Evolutionary conservation across 2,113 vertebrate genomes (phyloP).

Genomic region (Phrynocephalus versicolor): DNA sequence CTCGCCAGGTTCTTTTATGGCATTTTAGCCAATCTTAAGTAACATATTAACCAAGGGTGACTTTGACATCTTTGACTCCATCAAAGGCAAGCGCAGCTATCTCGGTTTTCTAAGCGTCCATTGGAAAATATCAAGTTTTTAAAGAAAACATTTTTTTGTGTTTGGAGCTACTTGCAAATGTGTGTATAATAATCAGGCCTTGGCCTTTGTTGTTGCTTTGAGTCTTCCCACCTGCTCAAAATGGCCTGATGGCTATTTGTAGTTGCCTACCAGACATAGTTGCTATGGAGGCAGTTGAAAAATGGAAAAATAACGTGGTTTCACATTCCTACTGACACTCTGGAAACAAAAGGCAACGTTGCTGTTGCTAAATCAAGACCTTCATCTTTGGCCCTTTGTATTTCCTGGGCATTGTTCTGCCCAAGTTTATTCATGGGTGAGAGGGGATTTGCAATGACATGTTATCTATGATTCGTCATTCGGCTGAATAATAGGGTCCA

Average conservation of each 20-base stretch:
- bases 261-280: background rate
- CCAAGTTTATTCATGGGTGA: background rate
- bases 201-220: too few species aligned
- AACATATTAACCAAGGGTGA: too few species aligned
- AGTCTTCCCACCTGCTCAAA: too few species aligned
- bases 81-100: too few species aligned
- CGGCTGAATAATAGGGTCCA: slow-evolving; percentile 34
- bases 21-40: too few species aligned
- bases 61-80: too few species aligned
- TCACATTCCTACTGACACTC: background rate
- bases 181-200: background rate
- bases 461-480: slow-evolving; percentile 33
- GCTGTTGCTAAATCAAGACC: slow-evolving; percentile 8
- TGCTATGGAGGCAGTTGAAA: background rate
- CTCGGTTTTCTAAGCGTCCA: too few species aligned
- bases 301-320: background rate
- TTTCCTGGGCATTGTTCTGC: slow-evolving; percentile 8
- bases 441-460: background rate
- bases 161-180: too few species aligned
- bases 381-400: slow-evolving; percentile 28
- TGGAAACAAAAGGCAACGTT: background rate
- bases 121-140: too few species aligned
- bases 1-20: too few species aligned
- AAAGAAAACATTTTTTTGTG: too few species aligned
- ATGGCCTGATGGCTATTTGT: background rate